phyloP scores from a whole-genome alignment of 2,888 invertebrate genomes.

The Lasioglossum figueresi region DNA sequence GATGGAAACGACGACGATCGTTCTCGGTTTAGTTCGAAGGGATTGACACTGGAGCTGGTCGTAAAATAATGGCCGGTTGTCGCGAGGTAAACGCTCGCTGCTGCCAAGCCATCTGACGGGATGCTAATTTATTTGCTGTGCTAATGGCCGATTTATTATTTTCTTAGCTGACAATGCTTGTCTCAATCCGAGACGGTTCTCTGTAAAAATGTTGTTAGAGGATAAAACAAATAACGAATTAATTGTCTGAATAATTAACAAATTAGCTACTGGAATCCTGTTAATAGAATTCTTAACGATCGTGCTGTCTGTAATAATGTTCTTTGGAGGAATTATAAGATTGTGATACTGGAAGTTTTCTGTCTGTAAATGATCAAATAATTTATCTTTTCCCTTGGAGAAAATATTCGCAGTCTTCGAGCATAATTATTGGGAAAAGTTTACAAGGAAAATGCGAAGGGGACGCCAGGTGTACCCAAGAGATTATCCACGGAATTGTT shows the following conservation, averaged over 20 bases:
- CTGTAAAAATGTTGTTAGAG: not conserved
- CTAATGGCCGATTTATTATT: not conserved
- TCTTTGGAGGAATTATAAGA: not conserved
- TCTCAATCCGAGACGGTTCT: not conserved
- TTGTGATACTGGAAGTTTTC: not conserved
- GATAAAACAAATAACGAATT: not conserved
- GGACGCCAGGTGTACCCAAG: not conserved
- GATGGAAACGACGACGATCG: not conserved
- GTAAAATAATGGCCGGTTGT: slow-evolving; percentile 40
- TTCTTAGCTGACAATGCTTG: not conserved
- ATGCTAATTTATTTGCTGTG: not conserved
- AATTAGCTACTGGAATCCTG: not conserved
- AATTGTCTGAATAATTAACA: not conserved
- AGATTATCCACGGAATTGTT: slow-evolving; percentile 16
- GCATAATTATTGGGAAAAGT: not conserved
- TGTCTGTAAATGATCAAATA: not conserved
- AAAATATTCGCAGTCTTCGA: not conserved
- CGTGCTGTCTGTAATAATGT: not conserved
- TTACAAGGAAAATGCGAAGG: not conserved
- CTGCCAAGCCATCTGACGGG: not conserved
- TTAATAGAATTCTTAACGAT: not conserved
- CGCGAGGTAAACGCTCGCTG: slow-evolving; percentile 6
- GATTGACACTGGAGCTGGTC: slow-evolving; percentile 22
- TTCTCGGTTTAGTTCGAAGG: not conserved
- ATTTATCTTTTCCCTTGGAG: not conserved